Evolutionary conservation across 1,140 invertebrate genomes (phyloP), one percentile per base, ranked within the genome.

Genomic region (Coelopa frigida): DNA sequence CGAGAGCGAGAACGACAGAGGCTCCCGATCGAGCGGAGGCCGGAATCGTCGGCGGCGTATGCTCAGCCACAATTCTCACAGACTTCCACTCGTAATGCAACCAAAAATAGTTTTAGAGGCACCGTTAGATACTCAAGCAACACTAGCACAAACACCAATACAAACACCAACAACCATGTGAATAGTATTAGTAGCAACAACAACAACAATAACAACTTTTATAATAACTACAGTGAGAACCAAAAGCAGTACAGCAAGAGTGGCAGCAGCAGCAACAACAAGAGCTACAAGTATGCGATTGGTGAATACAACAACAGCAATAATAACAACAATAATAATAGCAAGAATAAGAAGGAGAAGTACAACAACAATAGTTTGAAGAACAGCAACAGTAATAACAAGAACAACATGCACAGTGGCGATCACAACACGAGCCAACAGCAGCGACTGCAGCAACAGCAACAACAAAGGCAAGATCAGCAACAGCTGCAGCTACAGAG

Each of bases 61-160:
- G n/a, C n/a, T n/a, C n/a, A n/a, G n/a, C n/a, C n/a, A n/a, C n/a
- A n/a, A n/a, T n/a, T n/a, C n/a, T n/a, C n/a, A n/a, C n/a, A n/a
- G n/a, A n/a, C n/a, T n/a, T n/a, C n/a, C n/a, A 46, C 38, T 43
- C 44, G 33, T 43, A 51, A 44, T 44, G 35, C 61, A 52, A 63
- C 63, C 60, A 66, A 67, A 67, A 67, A 63, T 67, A 67, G 58
- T 58, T 66, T 60, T 63, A 67, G 63, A 64, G 63, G 63, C 48
- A 55, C 55, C 22, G 33, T 45, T 54, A 61, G 56, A 63, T 59
- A 64, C 55, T 60, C 54, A 57, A 43, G 38, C 46, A 51, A 46
- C 5, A 40, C 22, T 5, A 39, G 35, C 24, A 59, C 42, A 40
- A 39, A 62, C 50, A 49, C 44, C 57, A 53, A 55, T 17, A 47